Conservation (phyloP, 2,888 invertebrate genomes). For the Idaea biselata region DNA sequence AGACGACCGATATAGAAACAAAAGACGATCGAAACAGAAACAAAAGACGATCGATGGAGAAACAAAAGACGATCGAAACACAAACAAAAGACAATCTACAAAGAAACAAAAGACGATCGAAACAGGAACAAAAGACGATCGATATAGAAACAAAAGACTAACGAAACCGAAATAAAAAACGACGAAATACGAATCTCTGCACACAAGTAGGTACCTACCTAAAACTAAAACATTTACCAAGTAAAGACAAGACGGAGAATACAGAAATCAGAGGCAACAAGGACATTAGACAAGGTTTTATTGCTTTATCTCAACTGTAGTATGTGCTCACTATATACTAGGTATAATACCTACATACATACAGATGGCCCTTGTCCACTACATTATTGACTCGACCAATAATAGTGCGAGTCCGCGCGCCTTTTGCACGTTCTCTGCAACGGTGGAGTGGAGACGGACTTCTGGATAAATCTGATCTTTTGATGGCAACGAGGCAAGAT, state of each 20-base stretch:
- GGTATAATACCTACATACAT: conserved; percentile 19
- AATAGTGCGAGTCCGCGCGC: conserved; percentile 68
- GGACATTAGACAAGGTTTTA: conserved; percentile 69
- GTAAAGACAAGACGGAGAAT: conserved; percentile 24
- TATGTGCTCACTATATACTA: conserved; percentile 37
- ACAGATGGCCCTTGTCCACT: conserved; percentile 53
- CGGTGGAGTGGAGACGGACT: conserved; percentile 39
- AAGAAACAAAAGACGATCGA: too few relatives aligned
- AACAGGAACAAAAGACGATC: too few relatives aligned
- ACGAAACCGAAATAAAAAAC: neutral
- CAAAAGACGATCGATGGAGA: too few relatives aligned
- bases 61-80: too few relatives aligned
- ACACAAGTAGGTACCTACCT: neutral
- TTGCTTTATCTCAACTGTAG: conserved; percentile 40
- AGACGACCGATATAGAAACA: too few relatives aligned
- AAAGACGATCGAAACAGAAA: too few relatives aligned
- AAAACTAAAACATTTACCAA: neutral
- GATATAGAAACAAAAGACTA: too few relatives aligned
- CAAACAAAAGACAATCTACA: too few relatives aligned
- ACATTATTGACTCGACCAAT: conserved; percentile 80
- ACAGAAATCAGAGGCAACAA: conserved; percentile 50
- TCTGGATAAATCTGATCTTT: conserved; percentile 3
- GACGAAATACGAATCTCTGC: neutral
- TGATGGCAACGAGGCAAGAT: too few relatives aligned
- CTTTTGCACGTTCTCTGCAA: conserved; percentile 53